Conservation (phyloP, 2,888 invertebrate species). For the Argyresthia goedartella region DNA sequence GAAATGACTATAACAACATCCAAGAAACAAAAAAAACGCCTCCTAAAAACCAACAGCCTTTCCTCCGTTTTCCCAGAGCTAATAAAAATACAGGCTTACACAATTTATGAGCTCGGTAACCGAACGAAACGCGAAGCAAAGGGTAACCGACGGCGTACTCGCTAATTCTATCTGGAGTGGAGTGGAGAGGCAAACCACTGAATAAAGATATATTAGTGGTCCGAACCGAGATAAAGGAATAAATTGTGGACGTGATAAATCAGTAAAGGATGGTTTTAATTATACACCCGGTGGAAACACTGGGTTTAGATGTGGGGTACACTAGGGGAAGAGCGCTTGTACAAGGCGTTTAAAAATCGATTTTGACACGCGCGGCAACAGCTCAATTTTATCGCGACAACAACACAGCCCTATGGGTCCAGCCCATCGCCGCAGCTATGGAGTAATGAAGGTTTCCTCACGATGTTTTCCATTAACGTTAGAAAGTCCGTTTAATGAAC, state of each 20-base stretch:
- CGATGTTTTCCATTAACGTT: too few species aligned
- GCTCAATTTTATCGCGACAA: too few species aligned
- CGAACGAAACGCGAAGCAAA: slow-evolving; percentile 3
- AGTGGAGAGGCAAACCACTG: slow-evolving; percentile 27
- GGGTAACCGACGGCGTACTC: slow-evolving; percentile 41
- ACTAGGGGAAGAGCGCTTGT: slow-evolving; percentile 5
- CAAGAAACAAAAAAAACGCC: not conserved
- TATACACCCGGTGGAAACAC: slow-evolving; percentile 44
- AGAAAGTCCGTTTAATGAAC: too few species aligned
- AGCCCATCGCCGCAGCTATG: too few species aligned
- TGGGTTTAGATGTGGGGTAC: slow-evolving; percentile 6
- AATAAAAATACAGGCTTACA: not conserved
- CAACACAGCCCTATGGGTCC: too few species aligned
- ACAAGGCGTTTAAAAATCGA: too few species aligned
- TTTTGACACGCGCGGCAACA: too few species aligned
- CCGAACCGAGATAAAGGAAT: slow-evolving; percentile 61
- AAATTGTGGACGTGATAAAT: slow-evolving; percentile 66
- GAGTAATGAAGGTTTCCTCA: too few species aligned
- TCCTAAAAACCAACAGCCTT: not conserved
- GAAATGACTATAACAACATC: not conserved
- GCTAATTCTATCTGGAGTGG: slow-evolving; percentile 54
- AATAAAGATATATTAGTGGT: slow-evolving; percentile 68
- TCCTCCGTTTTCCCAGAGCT: too few species aligned
- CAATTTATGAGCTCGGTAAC: slow-evolving; percentile 1
- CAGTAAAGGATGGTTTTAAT: slow-evolving; percentile 68